Percentiles rank a stretch among this genome's conserved stretches.
Conservation (phyloP, 2,888 invertebrate genomes). For the Dynastes maya region DNA sequence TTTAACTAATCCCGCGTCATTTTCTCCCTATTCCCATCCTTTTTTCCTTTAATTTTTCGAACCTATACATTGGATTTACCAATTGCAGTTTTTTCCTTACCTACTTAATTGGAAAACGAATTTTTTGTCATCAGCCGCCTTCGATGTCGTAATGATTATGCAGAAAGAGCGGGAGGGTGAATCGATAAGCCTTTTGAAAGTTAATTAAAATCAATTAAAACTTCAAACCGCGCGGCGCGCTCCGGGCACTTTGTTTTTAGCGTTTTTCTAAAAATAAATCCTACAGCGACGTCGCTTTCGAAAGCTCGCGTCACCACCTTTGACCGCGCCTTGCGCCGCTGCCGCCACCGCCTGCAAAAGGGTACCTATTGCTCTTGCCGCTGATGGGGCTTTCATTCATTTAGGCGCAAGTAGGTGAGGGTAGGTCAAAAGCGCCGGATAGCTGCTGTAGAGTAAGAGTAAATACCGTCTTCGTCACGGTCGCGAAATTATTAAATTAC, state of each 20-base stretch:
- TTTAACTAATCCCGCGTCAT: neutral
- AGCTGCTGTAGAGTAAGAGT: neutral
- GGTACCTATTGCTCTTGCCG: neutral
- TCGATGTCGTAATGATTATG: neutral
- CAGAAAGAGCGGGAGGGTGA: neutral
- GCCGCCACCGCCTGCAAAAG: neutral
- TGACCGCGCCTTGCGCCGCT: slow-evolving; percentile 16
- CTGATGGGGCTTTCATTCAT: slow-evolving; percentile 6
- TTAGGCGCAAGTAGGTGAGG: neutral
- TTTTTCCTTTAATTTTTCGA: neutral
- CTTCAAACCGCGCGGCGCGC: slow-evolving; percentile 13
- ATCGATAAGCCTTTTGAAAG: slow-evolving; percentile 36
- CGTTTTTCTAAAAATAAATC: slow-evolving; percentile 27
- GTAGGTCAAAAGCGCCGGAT: neutral
- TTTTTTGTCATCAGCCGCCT: neutral
- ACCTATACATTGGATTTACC: neutral
- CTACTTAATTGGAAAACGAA: slow-evolving; percentile 17
- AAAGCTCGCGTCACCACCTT: slow-evolving; percentile 26
- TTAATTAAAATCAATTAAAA: slow-evolving; percentile 44
- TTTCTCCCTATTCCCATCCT: neutral
- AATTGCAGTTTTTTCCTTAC: neutral
- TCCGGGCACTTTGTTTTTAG: slow-evolving; percentile 30
- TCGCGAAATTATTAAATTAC: slow-evolving; percentile 6
- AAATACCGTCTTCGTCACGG: neutral
- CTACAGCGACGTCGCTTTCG: neutral